Percentiles rank a stretch among this genome's conserved stretches.
phyloP scores from a whole-genome alignment of 2,797 vertebrate genomes.

The Brachymystax lenok region DNA sequence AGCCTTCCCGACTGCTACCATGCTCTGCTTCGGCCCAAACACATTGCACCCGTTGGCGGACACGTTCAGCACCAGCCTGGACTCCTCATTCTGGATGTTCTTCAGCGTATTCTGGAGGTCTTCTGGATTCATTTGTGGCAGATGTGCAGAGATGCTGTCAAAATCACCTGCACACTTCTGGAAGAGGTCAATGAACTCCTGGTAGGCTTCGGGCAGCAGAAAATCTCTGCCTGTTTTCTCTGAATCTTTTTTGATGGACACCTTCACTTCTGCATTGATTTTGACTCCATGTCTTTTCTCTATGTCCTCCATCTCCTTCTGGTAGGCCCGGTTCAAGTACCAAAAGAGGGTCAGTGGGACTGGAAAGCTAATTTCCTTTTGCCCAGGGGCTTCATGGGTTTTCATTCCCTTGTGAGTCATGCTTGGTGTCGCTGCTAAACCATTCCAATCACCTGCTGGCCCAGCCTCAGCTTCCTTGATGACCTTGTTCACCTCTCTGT shows the following conservation, averaged over 20 bases:
- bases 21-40: constrained; percentile 14
- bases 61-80: constrained; percentile 40
- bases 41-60: constrained; percentile 14
- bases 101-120: not conserved
- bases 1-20: rapidly evolving
- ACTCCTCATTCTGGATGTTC: not conserved
- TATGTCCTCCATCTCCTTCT: constrained; percentile 52
- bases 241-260: constrained; percentile 34
- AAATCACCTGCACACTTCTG: not conserved
- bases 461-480: not conserved
- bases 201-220: not conserved
- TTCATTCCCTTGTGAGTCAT: not conserved
- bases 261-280: constrained; percentile 14
- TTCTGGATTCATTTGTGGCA: constrained; percentile 11
- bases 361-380: rapidly evolving
- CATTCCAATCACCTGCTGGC: not conserved
- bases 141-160: rapidly evolving
- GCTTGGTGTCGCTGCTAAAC: not conserved
- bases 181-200: constrained; percentile 41
- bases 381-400: not conserved
- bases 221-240: not conserved
- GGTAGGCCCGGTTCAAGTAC: constrained; percentile 54
- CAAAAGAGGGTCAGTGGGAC: constrained; percentile 40
- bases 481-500: not conserved
- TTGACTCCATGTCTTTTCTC: constrained; percentile 34